These are phyloP conservation scores for human DNA, from an alignment of 2,113 vertebrate genomes.

Conservation along the genomic window DNA sequence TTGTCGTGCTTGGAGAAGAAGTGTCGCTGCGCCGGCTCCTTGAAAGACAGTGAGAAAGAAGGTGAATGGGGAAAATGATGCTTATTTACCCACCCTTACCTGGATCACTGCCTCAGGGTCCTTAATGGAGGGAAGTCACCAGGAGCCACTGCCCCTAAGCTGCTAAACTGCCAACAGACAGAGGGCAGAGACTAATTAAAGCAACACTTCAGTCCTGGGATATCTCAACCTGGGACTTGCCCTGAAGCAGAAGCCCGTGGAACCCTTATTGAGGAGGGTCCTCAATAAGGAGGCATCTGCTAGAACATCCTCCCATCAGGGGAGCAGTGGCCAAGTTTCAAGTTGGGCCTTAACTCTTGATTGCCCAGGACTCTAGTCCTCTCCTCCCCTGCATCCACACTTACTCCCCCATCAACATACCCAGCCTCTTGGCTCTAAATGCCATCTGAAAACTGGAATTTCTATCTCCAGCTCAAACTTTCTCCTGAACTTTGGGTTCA, in stretches of 20 bases:
- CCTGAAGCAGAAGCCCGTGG: not conserved
- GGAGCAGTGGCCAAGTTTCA: not conserved
- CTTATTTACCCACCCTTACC: not conserved
- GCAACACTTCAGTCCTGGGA: not conserved
- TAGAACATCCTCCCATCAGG: not conserved
- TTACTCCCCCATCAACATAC: not conserved
- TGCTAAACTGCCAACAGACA: not conserved
- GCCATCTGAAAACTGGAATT: not conserved
- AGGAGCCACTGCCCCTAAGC: not conserved
- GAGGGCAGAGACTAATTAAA: slow-evolving; percentile 12
- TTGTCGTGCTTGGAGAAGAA: slow-evolving; percentile 84
- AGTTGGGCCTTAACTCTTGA: not conserved
- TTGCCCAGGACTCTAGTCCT: not conserved
- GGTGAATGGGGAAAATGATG: not conserved
- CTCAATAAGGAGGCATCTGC: not conserved
- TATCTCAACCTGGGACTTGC: not conserved
- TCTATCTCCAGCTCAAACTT: not conserved
- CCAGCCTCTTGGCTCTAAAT: not conserved
- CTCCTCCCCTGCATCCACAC: not conserved
- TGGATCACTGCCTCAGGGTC: not conserved
- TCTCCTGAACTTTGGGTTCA: not conserved
- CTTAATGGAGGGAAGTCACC: not conserved
- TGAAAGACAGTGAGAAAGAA: slow-evolving; percentile 65
- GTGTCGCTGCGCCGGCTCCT: slow-evolving; percentile 77
- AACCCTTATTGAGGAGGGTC: not conserved